Evolutionary conservation across 2,113 vertebrate genomes (phyloP), one percentile per base, ranked within the genome.

Genomic region (Brevimyrus niger): DNA sequence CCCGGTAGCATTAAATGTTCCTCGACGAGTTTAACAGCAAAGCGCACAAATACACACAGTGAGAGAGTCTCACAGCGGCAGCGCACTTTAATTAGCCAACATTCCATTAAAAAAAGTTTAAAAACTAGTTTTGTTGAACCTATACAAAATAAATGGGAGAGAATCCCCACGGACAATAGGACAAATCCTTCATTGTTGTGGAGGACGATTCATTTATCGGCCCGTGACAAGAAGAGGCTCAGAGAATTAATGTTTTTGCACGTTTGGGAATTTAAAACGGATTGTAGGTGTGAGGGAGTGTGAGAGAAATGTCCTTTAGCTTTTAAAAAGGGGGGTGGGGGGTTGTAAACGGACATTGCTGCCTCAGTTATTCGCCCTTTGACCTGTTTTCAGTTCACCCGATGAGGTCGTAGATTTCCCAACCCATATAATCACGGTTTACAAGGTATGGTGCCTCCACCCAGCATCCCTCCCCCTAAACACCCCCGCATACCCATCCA

Each of bases 391-490:
- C 95, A 92, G 92, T 94, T 95, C 94, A 93, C 92, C 93, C 93
- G 96, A 93, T 95, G 95, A 95, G 96, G 95, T 95, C 93, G 94
- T 94, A 92, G 96, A 95, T 95, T 93, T 97, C 97, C 96, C 97
- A 96, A 95, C 93, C 92, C 92, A 92, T 94, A 91, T 96, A 94
- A 93, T 95, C 91, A 92, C 94, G 93, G 97, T 98, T 92, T 93
- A 88, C 92, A 93, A 95, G 95, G 93, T 96, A 95, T 96, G 92
- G 97, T 96, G 95, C 95, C 96, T 95, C 95, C 92, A 95, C 94
- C 90, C 76, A 90, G 89, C 23, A 90, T 91, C 94, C 50, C 85
- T 92, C 91, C 94, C 94, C 94, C 90, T 90, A 35, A 47, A 31
- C 87, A 50, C 44, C 48, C 48, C n/a, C 53, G 3, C 51, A 55